These are phyloP conservation scores for Abrostola triplasia DNA, from an alignment of 2,888 invertebrate genomes.

Conservation along the genomic window DNA sequence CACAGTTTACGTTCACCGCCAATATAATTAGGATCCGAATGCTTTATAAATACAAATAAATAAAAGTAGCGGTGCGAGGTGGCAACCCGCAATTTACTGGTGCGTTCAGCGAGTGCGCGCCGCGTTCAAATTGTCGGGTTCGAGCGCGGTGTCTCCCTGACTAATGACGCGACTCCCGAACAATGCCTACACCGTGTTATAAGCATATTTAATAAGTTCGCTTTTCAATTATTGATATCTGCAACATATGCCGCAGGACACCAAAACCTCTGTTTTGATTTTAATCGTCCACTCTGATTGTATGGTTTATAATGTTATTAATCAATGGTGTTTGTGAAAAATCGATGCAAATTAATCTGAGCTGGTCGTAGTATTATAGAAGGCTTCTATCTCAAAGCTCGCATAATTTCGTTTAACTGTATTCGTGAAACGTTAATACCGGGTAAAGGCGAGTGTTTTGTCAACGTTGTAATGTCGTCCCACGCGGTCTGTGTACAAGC, in stretches of 20 bases:
- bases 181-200: conserved; percentile 73
- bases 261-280: conserved; percentile 42
- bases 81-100: conserved; percentile 84
- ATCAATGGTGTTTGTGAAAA: conserved; percentile 38
- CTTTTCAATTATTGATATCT: conserved; percentile 78
- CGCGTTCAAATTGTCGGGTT: conserved; percentile 82
- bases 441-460: conserved; percentile 67
- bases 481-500: conserved; percentile 77
- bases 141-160: conserved; percentile 77
- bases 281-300: conserved; percentile 47
- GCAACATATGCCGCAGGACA: conserved; percentile 74
- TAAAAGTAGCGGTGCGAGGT: conserved; percentile 82
- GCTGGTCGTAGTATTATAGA: conserved; percentile 6
- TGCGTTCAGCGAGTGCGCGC: conserved; percentile 69
- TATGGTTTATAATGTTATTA: conserved; percentile 48
- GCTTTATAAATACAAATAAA: conserved; percentile 87
- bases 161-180: conserved; percentile 82
- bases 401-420: conserved; percentile 58
- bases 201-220: conserved; percentile 77
- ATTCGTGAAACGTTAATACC: conserved; percentile 60
- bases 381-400: conserved; percentile 37
- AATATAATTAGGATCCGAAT: conserved; percentile 84
- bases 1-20: conserved; percentile 76
- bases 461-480: conserved; percentile 74
- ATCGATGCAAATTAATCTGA: conserved; percentile 41